These are phyloP conservation scores for Dipus sagitta DNA, from an alignment of 2,797 vertebrate genomes.

Conservation along the genomic window DNA sequence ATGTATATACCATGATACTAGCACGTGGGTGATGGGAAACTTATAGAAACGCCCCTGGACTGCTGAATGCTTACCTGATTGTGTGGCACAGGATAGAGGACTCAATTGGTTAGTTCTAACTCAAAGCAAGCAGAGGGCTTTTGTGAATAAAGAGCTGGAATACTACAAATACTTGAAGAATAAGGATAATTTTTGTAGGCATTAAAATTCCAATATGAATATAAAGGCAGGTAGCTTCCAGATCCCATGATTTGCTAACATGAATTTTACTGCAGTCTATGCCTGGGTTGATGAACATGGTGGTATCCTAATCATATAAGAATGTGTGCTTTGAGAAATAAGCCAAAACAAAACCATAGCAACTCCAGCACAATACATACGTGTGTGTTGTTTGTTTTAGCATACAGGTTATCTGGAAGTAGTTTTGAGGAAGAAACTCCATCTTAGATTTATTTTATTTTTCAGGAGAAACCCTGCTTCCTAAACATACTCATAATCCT, in stretches of 20 bases:
- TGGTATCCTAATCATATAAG: not conserved
- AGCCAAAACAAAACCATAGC: not conserved
- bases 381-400: not conserved
- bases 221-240: not conserved
- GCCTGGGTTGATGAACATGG: not conserved
- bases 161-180: not conserved
- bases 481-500: not conserved
- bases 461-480: not conserved
- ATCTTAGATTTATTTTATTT: not conserved
- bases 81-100: no score
- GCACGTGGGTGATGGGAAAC: not conserved
- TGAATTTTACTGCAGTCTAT: not conserved
- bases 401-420: not conserved
- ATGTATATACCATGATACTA: not conserved
- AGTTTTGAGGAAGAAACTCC: not conserved
- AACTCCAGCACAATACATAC: not conserved
- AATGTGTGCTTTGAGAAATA: not conserved
- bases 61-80: not conserved
- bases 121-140: not conserved
- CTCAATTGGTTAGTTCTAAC: not conserved
- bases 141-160: not conserved
- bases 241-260: not conserved
- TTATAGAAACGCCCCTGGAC: not conserved
- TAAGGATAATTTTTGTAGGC: not conserved
- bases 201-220: conserved; percentile 25